phyloP scores from a whole-genome alignment of 2,888 invertebrate species.

The Epistrophella euchroma region DNA sequence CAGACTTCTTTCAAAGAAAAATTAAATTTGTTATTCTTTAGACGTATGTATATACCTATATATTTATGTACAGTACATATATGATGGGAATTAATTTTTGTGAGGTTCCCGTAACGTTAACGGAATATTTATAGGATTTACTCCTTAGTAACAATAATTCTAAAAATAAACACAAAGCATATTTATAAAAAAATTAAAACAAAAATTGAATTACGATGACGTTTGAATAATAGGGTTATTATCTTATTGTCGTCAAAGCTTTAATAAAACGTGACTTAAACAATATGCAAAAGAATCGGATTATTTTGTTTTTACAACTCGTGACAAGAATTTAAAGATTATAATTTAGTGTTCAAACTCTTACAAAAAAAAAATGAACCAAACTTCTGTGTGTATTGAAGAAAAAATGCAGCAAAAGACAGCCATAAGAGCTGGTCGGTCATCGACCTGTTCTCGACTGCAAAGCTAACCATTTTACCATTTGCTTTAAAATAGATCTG shows the following conservation, averaged over 20 bases:
- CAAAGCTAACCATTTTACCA: background rate
- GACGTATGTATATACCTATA: too few species aligned
- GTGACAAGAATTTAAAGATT: background rate
- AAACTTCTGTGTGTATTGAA: background rate
- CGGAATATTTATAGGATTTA: background rate
- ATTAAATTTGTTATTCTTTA: background rate
- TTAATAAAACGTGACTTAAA: slow-evolving; percentile 10
- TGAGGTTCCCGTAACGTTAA: background rate
- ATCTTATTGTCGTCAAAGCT: slow-evolving; percentile 5
- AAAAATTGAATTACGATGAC: slow-evolving; percentile 16
- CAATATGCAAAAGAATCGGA: too few species aligned
- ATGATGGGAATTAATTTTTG: background rate
- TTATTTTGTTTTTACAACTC: background rate
- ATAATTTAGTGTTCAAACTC: background rate
- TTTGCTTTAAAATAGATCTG: too few species aligned
- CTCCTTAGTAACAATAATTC: background rate
- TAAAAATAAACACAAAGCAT: background rate
- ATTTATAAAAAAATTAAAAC: slow-evolving; percentile 3
- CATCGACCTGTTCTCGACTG: background rate
- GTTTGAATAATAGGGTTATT: background rate
- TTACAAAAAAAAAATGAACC: background rate
- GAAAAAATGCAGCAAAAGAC: background rate
- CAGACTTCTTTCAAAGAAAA: background rate
- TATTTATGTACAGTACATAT: too few species aligned
- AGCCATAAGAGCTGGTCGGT: background rate